phyloP scores from a whole-genome alignment of 2,797 vertebrate species.

The Peromyscus aztecus region DNA sequence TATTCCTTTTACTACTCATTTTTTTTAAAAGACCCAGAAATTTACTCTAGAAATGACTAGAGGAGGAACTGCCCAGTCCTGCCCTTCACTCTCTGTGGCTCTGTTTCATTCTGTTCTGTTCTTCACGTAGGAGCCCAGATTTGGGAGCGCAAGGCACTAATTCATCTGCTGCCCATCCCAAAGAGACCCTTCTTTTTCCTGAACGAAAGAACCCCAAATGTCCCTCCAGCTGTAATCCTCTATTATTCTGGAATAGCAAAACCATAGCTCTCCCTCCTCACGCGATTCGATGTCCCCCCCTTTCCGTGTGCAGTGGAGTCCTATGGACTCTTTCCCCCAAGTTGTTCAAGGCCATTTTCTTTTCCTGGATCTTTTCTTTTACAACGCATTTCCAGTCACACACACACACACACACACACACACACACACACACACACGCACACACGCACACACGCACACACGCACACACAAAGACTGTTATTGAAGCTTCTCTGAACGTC shows the following conservation, averaged over 20 bases:
- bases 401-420: background rate
- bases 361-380: constrained; percentile 47
- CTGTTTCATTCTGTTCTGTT: constrained; percentile 7
- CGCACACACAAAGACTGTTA: constrained; percentile 64
- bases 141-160: background rate
- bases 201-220: background rate
- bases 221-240: constrained; percentile 20
- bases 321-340: background rate
- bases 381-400: constrained; percentile 62
- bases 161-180: background rate
- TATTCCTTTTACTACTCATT: constrained; percentile 56
- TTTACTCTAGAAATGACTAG: background rate
- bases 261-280: constrained; percentile 32
- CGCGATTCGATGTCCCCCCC: background rate
- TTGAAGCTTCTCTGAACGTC: constrained; percentile 58
- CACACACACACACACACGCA: background rate
- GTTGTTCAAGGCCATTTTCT: background rate
- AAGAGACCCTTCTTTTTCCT: background rate
- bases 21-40: background rate
- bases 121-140: background rate
- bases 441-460: background rate
- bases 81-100: background rate
- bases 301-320: constrained; percentile 22
- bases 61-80: background rate
- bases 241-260: constrained; percentile 45